phyloP scores from a whole-genome alignment of 1,140 invertebrate genomes.

The Micrasema longulum region DNA sequence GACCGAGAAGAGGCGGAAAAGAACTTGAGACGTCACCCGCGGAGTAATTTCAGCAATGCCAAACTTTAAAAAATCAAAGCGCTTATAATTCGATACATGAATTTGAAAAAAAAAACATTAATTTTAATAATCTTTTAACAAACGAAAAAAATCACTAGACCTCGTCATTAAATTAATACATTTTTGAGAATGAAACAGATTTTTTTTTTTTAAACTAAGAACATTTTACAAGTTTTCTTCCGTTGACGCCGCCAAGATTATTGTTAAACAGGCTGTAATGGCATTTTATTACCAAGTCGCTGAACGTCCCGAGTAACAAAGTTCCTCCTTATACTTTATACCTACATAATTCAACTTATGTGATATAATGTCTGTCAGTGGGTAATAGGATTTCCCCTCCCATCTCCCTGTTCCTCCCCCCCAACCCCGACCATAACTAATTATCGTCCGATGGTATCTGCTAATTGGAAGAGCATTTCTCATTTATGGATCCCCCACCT shows the following conservation, averaged over 20 bases:
- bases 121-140: no score
- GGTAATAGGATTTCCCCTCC: conserved; percentile 51
- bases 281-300: conserved; percentile 21
- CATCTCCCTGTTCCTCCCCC: conserved; percentile 10
- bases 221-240: no score
- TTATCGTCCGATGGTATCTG: conserved; percentile 56
- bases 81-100: no score
- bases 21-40: no score
- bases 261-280: neutral
- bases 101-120: no score
- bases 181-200: no score
- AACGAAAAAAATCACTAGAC: no score
- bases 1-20: no score
- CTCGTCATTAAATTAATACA: no score
- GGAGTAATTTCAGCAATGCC: no score
- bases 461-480: conserved; percentile 56
- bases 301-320: conserved; percentile 35
- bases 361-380: conserved; percentile 55
- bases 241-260: no score
- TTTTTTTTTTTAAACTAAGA: no score
- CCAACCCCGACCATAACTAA: conserved; percentile 47
- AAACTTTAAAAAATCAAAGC: neutral
- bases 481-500: conserved; percentile 52
- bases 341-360: conserved; percentile 49
- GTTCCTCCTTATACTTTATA: neutral